Percentiles rank a stretch among this genome's conserved stretches.
phyloP scores from a whole-genome alignment of 2,797 vertebrate genomes.

The Centropyge bicolor region DNA sequence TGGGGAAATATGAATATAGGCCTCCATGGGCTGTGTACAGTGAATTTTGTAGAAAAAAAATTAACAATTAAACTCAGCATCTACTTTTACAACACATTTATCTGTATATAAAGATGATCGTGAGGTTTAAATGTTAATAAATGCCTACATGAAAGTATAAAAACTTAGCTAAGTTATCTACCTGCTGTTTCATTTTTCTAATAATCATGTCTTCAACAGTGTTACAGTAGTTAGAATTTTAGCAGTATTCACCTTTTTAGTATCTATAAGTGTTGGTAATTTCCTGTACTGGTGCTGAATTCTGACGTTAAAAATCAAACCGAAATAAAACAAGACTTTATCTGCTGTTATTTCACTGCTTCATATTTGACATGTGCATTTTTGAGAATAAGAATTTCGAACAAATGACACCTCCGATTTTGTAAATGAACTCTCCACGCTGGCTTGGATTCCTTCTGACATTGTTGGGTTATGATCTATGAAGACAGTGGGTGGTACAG shows the following conservation, averaged over 20 bases:
- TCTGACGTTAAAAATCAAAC: background rate
- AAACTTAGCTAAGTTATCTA: background rate
- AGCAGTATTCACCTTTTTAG: background rate
- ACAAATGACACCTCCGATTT: background rate
- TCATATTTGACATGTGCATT: background rate
- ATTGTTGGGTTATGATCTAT: background rate
- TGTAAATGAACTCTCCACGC: background rate
- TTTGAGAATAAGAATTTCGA: background rate
- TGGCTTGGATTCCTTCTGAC: background rate
- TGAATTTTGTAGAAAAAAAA: slow-evolving; percentile 6
- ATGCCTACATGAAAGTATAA: background rate
- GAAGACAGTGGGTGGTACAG: slow-evolving; percentile 24
- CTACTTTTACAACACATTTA: slow-evolving; percentile 9
- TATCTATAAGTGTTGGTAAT: background rate
- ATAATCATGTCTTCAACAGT: background rate
- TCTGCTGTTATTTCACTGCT: background rate
- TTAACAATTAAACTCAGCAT: background rate
- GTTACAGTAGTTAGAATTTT: background rate
- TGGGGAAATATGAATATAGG: slow-evolving; percentile 5
- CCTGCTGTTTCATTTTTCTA: background rate
- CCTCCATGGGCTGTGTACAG: slow-evolving; percentile 13
- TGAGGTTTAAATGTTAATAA: slow-evolving; percentile 39
- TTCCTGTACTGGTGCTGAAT: slow-evolving; percentile 1
- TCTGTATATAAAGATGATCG: slow-evolving; percentile 42
- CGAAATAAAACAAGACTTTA: slow-evolving; percentile 36